phyloP scores from a whole-genome alignment of 2,797 vertebrate genomes.

The Sciaenops ocellatus region DNA sequence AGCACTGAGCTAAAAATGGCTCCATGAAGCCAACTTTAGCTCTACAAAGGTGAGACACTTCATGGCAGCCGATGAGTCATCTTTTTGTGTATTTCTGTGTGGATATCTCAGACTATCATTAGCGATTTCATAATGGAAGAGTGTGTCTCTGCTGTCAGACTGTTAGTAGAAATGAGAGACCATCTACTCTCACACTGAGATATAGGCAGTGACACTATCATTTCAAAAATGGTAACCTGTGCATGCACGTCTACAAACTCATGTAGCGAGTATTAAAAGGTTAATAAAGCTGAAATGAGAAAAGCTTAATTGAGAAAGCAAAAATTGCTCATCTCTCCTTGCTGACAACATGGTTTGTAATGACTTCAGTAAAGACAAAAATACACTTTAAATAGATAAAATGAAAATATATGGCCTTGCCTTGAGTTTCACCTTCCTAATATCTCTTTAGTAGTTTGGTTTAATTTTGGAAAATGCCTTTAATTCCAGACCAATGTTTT shows the following conservation, averaged over 20 bases:
- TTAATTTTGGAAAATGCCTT: constrained; percentile 23
- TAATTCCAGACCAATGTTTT: constrained; percentile 25
- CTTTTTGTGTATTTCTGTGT: constrained; percentile 33
- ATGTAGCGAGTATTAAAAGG: not conserved
- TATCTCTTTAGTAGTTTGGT: constrained; percentile 30
- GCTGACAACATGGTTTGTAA: constrained; percentile 48
- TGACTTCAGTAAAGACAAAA: constrained; percentile 43
- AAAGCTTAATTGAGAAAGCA: constrained; percentile 51
- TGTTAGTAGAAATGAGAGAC: constrained; percentile 17
- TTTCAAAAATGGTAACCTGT: constrained; percentile 16
- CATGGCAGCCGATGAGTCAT: constrained; percentile 73
- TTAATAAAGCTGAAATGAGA: constrained; percentile 36
- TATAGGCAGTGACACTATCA: constrained; percentile 19
- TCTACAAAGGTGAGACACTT: constrained; percentile 74
- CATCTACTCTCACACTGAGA: constrained; percentile 4
- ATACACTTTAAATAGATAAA: constrained; percentile 12
- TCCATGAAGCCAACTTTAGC: constrained; percentile 78
- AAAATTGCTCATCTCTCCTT: constrained; percentile 39
- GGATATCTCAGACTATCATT: constrained; percentile 61
- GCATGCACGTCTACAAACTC: constrained; percentile 3
- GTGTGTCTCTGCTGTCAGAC: constrained; percentile 39
- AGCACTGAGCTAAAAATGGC: constrained; percentile 80
- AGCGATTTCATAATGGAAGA: constrained; percentile 53
- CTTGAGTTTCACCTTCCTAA: constrained; percentile 8
- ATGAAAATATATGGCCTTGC: constrained; percentile 19